Percentiles rank a stretch among this genome's conserved stretches.
These are phyloP conservation scores for Laothoe populi DNA, from an alignment of 2,888 invertebrate species.

Conservation along the genomic window DNA sequence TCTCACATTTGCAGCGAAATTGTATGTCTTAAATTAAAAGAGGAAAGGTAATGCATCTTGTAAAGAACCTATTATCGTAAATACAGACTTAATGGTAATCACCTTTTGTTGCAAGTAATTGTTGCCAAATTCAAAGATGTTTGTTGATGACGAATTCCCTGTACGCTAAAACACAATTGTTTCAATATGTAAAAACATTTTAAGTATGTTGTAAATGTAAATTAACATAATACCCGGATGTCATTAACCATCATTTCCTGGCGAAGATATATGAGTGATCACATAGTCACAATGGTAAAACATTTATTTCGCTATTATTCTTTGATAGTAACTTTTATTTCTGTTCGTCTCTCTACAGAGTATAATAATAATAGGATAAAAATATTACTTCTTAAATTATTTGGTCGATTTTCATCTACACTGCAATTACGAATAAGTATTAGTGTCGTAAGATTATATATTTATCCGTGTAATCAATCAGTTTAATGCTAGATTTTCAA, in stretches of 20 bases:
- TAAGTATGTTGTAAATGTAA: constrained; percentile 1
- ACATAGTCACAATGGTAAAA: background rate
- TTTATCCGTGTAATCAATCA: too few species aligned
- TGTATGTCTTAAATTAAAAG: constrained; percentile 3
- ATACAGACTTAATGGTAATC: background rate
- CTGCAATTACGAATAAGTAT: too few species aligned
- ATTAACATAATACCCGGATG: constrained; percentile 17
- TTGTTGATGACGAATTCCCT: constrained; percentile 10
- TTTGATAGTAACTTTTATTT: too few species aligned
- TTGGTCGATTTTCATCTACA: too few species aligned
- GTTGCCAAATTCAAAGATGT: constrained; percentile 14
- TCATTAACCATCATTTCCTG: constrained; percentile 2
- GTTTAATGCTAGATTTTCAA: too few species aligned
- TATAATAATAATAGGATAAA: too few species aligned
- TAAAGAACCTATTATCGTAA: constrained; percentile 2
- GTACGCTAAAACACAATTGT: constrained; percentile 8
- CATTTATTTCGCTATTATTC: background rate
- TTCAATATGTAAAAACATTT: background rate
- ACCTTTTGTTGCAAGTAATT: constrained; percentile 14
- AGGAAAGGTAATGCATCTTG: constrained; percentile 12
- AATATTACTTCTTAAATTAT: too few species aligned
- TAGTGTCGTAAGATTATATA: too few species aligned
- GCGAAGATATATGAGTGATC: background rate
- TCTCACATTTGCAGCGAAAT: background rate
- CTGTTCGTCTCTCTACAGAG: too few species aligned